Evolutionary conservation across 2,888 invertebrate species (phyloP), one percentile per base, ranked within the genome.

Genomic region (Agrochola litura): DNA sequence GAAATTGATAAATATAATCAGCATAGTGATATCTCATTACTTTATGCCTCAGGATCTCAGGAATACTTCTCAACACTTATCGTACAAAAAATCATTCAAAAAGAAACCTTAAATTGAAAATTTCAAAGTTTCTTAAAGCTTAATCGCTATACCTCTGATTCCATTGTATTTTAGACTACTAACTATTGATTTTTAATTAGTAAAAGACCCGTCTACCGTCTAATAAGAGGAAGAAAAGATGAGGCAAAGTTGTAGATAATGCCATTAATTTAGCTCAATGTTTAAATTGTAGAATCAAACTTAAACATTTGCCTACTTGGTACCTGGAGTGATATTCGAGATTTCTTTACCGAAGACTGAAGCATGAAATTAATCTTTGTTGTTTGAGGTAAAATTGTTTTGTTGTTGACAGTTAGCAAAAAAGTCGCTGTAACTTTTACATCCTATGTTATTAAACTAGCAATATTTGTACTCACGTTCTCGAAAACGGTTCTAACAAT

Each of bases 181-280:
- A 70, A 43, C n/a, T 81, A 84, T 86, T 78, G 85, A 88, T 79
- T 86, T 88, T 87, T 82, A 88, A 88, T 88, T 79, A 86, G 77
- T 66, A 60, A 77, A 76, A 75, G 56, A 79, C 16, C 43, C 49
- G 14, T 25, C 41, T 14, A 64, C 25, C 25, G 56, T 73, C 9
- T 77, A 76, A 77, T 56, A 58, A 73, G 41, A 73, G 63, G 75
- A 58, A 67, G 67, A 54, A 60, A 86, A 84, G 61, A 84, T 78
- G 14, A 72, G 22, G 52, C 41, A 60, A 68, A 78, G 72, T 80
- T 71, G 60, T 46, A 76, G 78, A 60, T 81, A 79, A 80, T 65
- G 25, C 22, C 76, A 67, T 86, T 86, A 78, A 80, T 80, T 43
- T 22, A 61, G 56, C 12, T 61, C 12, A n/a, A n/a, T 41, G n/a